Conservation (phyloP, 2,797 vertebrate genomes). For the Dendrocincla fuliginosa region DNA sequence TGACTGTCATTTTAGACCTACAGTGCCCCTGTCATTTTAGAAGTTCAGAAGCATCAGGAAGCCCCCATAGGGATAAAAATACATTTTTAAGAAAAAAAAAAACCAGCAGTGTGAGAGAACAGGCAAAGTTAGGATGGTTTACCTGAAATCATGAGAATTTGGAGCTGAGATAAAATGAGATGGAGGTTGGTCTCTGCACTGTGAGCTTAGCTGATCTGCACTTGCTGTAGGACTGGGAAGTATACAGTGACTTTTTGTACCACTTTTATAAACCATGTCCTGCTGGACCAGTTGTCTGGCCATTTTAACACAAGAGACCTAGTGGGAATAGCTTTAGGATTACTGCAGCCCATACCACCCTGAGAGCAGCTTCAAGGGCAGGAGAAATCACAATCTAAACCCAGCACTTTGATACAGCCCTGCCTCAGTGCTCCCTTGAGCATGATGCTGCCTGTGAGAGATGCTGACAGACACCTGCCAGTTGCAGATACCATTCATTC, state of each 20-base stretch:
- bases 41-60: neutral
- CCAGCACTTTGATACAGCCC: neutral
- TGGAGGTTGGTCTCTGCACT: neutral
- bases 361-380: neutral
- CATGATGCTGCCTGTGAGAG: neutral
- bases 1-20: neutral
- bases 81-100: neutral
- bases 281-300: neutral
- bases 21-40: neutral
- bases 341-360: neutral
- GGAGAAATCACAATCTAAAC: neutral
- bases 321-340: neutral
- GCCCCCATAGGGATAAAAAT: neutral
- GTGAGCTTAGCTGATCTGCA: neutral
- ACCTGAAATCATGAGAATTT: neutral
- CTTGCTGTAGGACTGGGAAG: neutral
- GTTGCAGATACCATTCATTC: neutral
- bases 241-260: neutral
- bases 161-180: neutral
- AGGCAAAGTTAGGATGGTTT: neutral
- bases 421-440: neutral
- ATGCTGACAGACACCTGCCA: neutral
- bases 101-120: neutral
- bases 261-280: neutral
- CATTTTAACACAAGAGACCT: neutral